Evolutionary conservation across 2,797 vertebrate genomes (phyloP).

Genomic region (Chiroxiphia lanceolata): DNA sequence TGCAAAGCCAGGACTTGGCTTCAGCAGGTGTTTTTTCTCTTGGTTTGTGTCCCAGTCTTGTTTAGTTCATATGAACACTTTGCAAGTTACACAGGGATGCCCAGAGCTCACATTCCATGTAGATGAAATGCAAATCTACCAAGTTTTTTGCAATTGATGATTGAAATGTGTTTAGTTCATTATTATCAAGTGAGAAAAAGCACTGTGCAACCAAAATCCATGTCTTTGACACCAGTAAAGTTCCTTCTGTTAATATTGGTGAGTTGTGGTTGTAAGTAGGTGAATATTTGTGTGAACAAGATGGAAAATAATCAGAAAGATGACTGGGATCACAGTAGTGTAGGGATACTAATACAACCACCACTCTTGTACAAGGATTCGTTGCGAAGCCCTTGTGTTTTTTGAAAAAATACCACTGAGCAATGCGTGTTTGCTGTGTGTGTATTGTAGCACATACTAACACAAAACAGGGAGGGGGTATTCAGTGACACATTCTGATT

Average conservation of each 20-base stretch:
- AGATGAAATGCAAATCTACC: background rate
- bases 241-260: background rate
- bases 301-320: background rate
- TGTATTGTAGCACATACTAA: background rate
- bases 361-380: background rate
- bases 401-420: constrained; percentile 5
- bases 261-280: background rate
- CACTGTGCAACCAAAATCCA: background rate
- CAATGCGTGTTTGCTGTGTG: background rate
- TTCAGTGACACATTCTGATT: constrained; percentile 47
- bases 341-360: background rate
- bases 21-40: background rate
- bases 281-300: background rate
- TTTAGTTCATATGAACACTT: background rate
- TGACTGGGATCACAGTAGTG: background rate
- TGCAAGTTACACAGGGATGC: background rate
- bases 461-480: background rate
- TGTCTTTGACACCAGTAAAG: background rate
- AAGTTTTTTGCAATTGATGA: background rate
- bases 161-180: background rate
- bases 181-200: background rate
- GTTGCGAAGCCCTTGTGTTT: background rate
- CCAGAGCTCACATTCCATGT: background rate
- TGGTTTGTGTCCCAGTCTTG: background rate
- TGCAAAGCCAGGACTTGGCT: background rate